These are phyloP conservation scores for Mesorhabditis belari DNA, from an alignment of 2,888 invertebrate genomes.

Conservation along the genomic window DNA sequence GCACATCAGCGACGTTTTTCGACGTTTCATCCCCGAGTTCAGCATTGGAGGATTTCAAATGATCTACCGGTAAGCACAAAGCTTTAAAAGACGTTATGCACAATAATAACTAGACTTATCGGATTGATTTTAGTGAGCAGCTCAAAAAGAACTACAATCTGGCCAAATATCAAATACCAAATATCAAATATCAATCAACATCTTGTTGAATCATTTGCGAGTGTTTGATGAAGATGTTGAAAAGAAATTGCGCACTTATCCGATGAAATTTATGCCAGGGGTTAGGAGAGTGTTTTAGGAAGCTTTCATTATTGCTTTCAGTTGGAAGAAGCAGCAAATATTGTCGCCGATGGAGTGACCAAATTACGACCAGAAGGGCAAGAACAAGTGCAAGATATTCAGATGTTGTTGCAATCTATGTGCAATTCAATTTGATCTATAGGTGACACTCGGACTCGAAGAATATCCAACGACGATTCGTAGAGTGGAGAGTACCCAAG, in stretches of 20 bases:
- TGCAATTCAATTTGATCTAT: neutral
- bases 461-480: constrained; percentile 43
- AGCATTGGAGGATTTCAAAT: constrained; percentile 90
- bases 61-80: constrained; percentile 80
- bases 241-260: constrained; percentile 80
- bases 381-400: constrained; percentile 82
- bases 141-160: constrained; percentile 86
- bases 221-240: constrained; percentile 81
- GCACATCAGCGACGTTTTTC: constrained; percentile 76
- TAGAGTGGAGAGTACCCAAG: constrained; percentile 72
- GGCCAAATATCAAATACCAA: constrained; percentile 77
- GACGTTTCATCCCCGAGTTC: constrained; percentile 88
- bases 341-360: constrained; percentile 92
- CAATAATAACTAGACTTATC: too few relatives aligned
- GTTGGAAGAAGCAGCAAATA: constrained; percentile 94
- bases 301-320: too few relatives aligned
- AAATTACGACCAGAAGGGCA: constrained; percentile 83
- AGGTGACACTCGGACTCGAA: constrained; percentile 34
- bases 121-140: constrained; percentile 73
- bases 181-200: too few relatives aligned
- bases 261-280: constrained; percentile 82
- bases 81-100: too few relatives aligned
- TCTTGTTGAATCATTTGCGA: constrained; percentile 85
- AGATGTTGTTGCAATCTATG: constrained; percentile 62
- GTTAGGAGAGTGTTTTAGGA: too few relatives aligned